Evolutionary conservation across 1,140 invertebrate genomes (phyloP).

Genomic region (Magallana gigas): DNA sequence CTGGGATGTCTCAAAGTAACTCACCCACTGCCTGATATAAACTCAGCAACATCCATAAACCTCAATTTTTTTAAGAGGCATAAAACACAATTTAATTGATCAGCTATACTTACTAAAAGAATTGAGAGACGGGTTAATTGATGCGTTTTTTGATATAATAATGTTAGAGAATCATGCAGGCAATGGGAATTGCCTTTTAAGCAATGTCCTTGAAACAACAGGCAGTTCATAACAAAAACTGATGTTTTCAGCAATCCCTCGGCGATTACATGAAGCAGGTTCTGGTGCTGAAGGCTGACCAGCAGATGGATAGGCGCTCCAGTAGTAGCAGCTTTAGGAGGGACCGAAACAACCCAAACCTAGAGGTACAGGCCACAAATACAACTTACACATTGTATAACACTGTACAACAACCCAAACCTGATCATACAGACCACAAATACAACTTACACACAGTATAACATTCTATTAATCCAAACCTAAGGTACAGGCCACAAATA

Average conservation of each 20-base stretch:
- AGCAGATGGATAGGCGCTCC: constrained; percentile 49
- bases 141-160: too few relatives aligned
- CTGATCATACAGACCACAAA: constrained; percentile 61
- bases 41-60: too few relatives aligned
- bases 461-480: constrained; percentile 51
- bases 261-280: constrained; percentile 72
- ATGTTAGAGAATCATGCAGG: too few relatives aligned
- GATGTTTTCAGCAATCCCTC: constrained; percentile 68
- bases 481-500: constrained; percentile 60
- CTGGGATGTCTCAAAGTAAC: constrained; percentile 74
- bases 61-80: too few relatives aligned
- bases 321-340: constrained; percentile 63
- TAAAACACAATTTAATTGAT: too few relatives aligned
- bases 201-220: too few relatives aligned
- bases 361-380: constrained; percentile 62
- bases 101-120: too few relatives aligned
- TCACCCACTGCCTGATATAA: too few relatives aligned
- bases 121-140: too few relatives aligned
- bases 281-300: constrained; percentile 68
- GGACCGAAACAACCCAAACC: constrained; percentile 61
- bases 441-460: too few relatives aligned
- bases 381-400: too few relatives aligned
- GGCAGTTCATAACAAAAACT: not conserved
- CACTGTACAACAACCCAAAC: constrained; percentile 52
- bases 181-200: too few relatives aligned